Evolutionary conservation across 1,140 invertebrate species (phyloP), one percentile per base, ranked within the genome.

Genomic region (Calycopis cecrops): DNA sequence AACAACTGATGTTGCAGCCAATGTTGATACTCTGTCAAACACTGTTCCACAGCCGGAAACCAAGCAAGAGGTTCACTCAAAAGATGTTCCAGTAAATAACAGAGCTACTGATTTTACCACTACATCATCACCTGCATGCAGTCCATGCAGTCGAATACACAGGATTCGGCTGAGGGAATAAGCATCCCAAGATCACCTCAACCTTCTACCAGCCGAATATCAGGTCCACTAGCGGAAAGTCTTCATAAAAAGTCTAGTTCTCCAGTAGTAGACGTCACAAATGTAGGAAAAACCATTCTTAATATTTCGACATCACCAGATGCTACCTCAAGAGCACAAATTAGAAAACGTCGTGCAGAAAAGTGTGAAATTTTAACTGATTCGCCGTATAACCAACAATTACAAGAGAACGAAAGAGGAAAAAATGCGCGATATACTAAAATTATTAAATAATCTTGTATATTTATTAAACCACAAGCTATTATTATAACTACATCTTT

Each of bases 401-500:
- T 57, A 35, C 4, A 35, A 60, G 55, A 63, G 52, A 58, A 60
- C 60, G 57, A 64, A 58, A 55, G 52, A 52, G 52, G 57, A 60
- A 59, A 59, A 17, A 56, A 60, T n/a, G n/a, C n/a, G n/a, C n/a
- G n/a, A n/a, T n/a, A n/a, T n/a, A n/a, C n/a, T n/a, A n/a, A n/a
- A n/a, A n/a, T 62, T 62, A 57, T 50, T 57, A 52, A 55, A 52
- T 55, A 35, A 55, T 59, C 59, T 37, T 62, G 53, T 9, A 67
- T 47, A 57, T 66, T 62, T 42, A 67, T n/a, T n/a, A n/a, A n/a
- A n/a, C n/a, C n/a, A n/a, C n/a, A n/a, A n/a, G n/a, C n/a, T n/a
- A n/a, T n/a, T 48, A 52, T 62, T 52, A 81, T 59, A 40, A 67
- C 55, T 49, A 73, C 40, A 65, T 81, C 71, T n/a, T 68, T n/a